Percentiles rank a stretch among this genome's conserved stretches.
Conservation (phyloP, 2,113 vertebrate genomes). For the Cyphomyrus discorhynchus region DNA sequence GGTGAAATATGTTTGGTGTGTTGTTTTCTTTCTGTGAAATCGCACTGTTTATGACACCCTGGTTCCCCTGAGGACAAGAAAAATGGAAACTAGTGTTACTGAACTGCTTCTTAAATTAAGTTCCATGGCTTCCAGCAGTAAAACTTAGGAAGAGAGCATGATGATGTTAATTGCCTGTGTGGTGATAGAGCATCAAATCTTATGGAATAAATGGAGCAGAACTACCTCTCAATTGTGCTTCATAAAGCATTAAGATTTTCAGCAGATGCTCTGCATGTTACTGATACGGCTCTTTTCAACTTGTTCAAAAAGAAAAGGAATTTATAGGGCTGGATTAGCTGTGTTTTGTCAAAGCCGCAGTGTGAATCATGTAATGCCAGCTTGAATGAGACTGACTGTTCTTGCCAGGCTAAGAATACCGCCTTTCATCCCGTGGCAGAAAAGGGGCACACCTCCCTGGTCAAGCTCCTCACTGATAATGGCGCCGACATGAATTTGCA, state of each 20-base stretch:
- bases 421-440: constrained; percentile 65
- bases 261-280: background rate
- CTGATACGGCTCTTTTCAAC: background rate
- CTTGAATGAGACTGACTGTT: constrained; percentile 22
- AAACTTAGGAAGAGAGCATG: background rate
- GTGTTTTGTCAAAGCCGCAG: background rate
- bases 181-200: background rate
- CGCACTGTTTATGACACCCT: background rate
- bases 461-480: constrained; percentile 65
- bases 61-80: background rate
- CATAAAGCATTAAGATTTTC: background rate
- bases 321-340: background rate
- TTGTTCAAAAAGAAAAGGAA: background rate
- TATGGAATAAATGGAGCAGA: background rate
- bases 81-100: background rate
- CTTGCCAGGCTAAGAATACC: constrained; percentile 55
- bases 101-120: background rate
- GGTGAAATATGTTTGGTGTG: background rate
- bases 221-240: constrained; percentile 1
- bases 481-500: constrained; percentile 55
- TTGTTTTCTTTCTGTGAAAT: background rate
- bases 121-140: background rate
- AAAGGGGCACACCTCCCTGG: constrained; percentile 63
- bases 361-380: background rate
- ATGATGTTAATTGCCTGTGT: background rate